Percentiles rank a stretch among this genome's conserved stretches.
These are phyloP conservation scores for Achlya flavicornis DNA, from an alignment of 2,888 invertebrate species.

Conservation along the genomic window DNA sequence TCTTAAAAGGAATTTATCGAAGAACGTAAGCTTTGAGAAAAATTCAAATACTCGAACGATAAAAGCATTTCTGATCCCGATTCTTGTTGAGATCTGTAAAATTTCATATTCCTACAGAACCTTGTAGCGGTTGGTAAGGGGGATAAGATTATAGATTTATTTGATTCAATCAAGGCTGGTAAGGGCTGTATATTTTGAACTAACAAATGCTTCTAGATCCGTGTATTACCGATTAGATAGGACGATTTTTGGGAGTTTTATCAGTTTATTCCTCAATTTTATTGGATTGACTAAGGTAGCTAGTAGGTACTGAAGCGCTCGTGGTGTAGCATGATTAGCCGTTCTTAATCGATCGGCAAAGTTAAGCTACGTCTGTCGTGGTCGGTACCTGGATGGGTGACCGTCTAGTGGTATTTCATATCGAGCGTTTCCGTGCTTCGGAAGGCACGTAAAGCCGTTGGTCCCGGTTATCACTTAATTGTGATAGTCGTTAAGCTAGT, in stretches of 20 bases:
- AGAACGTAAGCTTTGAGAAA: slow-evolving; percentile 56
- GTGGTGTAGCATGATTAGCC: too few species aligned
- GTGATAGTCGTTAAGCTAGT: too few species aligned
- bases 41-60: slow-evolving; percentile 71
- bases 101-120: slow-evolving; percentile 52
- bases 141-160: slow-evolving; percentile 46
- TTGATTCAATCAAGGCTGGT: slow-evolving; percentile 44
- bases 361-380: too few species aligned
- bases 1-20: slow-evolving; percentile 66
- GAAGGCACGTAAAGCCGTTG: too few species aligned
- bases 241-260: background rate
- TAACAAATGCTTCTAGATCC: slow-evolving; percentile 46
- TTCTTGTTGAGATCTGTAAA: slow-evolving; percentile 59
- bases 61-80: slow-evolving; percentile 67
- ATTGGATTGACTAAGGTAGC: too few species aligned
- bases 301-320: too few species aligned
- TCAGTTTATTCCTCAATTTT: too few species aligned
- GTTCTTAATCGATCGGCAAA: too few species aligned
- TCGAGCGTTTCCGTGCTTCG: too few species aligned
- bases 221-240: slow-evolving; percentile 20
- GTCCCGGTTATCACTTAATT: too few species aligned
- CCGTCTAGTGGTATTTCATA: too few species aligned
- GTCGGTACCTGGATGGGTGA: too few species aligned
- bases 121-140: slow-evolving; percentile 30
- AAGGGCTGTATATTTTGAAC: slow-evolving; percentile 41